phyloP scores from a whole-genome alignment of 2,797 vertebrate genomes.

The Cirrhinus mrigala region DNA sequence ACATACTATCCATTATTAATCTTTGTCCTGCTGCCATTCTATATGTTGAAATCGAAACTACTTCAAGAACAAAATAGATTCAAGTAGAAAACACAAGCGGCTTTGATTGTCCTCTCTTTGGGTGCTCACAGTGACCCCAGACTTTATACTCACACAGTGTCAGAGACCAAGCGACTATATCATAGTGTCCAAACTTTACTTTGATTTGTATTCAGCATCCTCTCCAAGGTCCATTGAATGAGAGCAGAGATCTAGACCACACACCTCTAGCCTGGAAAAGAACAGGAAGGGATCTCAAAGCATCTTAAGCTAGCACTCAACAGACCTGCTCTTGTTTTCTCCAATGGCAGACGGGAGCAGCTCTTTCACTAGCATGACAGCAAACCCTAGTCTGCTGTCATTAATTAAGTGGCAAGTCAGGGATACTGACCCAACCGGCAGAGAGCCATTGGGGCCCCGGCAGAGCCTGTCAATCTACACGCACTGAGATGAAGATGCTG shows the following conservation, averaged over 20 bases:
- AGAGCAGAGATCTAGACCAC: constrained; percentile 68
- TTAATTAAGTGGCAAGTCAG: constrained; percentile 73
- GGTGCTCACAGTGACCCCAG: background rate
- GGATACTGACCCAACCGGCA: constrained; percentile 63
- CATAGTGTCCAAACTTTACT: constrained; percentile 45
- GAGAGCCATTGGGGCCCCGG: constrained; percentile 70
- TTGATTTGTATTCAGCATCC: constrained; percentile 60
- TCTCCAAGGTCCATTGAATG: constrained; percentile 59
- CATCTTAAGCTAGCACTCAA: constrained; percentile 75
- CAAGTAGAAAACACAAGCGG: constrained; percentile 5
- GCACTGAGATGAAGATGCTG: constrained; percentile 58
- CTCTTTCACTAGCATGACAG: constrained; percentile 65
- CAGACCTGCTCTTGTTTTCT: constrained; percentile 71
- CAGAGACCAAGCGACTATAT: constrained; percentile 29
- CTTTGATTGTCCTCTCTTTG: constrained; percentile 8
- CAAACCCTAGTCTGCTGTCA: constrained; percentile 72
- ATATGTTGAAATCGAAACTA: background rate
- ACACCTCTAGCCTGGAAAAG: constrained; percentile 65
- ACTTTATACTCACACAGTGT: background rate
- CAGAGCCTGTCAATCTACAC: constrained; percentile 61
- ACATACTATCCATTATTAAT: constrained; percentile 23
- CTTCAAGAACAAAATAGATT: constrained; percentile 9
- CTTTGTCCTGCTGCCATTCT: background rate
- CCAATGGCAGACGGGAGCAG: constrained; percentile 59
- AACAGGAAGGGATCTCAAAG: constrained; percentile 68